These are phyloP conservation scores for Pempheris klunzingeri DNA, from an alignment of 2,797 vertebrate species.

Conservation along the genomic window DNA sequence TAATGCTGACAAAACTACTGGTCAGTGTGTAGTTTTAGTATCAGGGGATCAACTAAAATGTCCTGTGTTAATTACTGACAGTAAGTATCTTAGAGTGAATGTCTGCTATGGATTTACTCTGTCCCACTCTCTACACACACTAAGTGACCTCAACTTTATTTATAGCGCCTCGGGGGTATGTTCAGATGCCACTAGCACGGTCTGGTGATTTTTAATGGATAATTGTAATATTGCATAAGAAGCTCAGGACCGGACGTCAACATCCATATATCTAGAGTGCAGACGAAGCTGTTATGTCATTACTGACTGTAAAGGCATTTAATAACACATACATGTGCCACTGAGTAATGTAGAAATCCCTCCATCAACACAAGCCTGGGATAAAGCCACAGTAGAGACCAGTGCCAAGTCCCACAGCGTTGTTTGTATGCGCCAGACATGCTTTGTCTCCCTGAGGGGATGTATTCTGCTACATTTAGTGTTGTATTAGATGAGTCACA, in stretches of 20 bases:
- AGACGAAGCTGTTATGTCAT: conserved; percentile 65
- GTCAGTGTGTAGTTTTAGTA: conserved; percentile 26
- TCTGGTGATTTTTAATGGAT: conserved; percentile 52
- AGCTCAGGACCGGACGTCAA: conserved; percentile 50
- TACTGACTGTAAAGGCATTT: conserved; percentile 53
- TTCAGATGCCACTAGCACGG: conserved; percentile 15
- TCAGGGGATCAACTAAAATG: conserved; percentile 30
- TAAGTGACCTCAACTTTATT: conserved; percentile 58
- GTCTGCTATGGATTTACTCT: conserved; percentile 46
- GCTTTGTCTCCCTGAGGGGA: conserved; percentile 41
- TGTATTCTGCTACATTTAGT: conserved; percentile 43
- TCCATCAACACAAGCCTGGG: conserved; percentile 28
- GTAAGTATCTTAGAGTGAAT: conserved; percentile 45
- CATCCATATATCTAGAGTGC: conserved; percentile 36
- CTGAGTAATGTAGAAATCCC: conserved; percentile 56
- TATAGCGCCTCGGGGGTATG: conserved; percentile 36
- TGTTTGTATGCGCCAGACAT: conserved; percentile 50
- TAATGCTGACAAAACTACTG: conserved; percentile 21
- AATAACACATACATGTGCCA: conserved; percentile 29
- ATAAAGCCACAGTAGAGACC: conserved; percentile 37
- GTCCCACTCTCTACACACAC: conserved; percentile 7
- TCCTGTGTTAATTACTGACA: conserved; percentile 25
- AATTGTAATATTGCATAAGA: conserved; percentile 66
- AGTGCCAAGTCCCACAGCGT: conserved; percentile 21
- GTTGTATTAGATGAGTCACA: conserved; percentile 44